Evolutionary conservation across 2,797 vertebrate genomes (phyloP).

Genomic region (Macrochelys suwanniensis): DNA sequence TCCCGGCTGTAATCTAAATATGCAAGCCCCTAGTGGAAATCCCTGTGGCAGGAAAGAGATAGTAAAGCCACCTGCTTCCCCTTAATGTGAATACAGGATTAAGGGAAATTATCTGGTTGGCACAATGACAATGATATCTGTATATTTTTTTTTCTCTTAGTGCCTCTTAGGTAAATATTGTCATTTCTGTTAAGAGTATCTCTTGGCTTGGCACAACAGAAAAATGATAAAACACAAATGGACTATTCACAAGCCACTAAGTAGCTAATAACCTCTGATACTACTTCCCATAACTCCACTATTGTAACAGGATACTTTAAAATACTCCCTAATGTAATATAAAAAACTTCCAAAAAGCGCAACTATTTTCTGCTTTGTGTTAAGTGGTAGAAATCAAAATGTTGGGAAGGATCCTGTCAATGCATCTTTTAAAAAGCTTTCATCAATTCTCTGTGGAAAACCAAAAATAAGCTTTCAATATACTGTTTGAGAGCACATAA

Average conservation of each 20-base stretch:
- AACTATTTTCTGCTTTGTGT: background rate
- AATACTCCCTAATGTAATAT: background rate
- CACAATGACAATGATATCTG: background rate
- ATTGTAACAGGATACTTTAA: background rate
- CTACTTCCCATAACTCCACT: background rate
- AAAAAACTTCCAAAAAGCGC: background rate
- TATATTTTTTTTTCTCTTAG: background rate
- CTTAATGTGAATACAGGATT: background rate
- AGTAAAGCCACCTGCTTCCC: background rate
- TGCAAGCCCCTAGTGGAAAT: background rate
- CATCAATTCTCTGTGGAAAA: background rate
- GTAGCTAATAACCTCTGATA: background rate
- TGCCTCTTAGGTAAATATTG: background rate
- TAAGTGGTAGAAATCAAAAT: background rate
- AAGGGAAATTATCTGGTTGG: background rate
- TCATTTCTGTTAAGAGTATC: background rate
- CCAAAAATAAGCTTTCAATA: background rate
- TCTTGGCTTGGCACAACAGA: background rate
- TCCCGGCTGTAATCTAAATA: background rate
- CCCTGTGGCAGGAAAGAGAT: background rate
- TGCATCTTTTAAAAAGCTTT: background rate
- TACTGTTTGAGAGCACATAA: background rate
- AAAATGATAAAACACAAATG: background rate
- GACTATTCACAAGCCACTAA: background rate
- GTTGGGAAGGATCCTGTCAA: background rate